A percentile compares a stretch with the other conserved stretches of the same genome.
These are phyloP conservation scores for Syrphus vitripennis DNA, from an alignment of 2,888 invertebrate species.

Conservation along the genomic window DNA sequence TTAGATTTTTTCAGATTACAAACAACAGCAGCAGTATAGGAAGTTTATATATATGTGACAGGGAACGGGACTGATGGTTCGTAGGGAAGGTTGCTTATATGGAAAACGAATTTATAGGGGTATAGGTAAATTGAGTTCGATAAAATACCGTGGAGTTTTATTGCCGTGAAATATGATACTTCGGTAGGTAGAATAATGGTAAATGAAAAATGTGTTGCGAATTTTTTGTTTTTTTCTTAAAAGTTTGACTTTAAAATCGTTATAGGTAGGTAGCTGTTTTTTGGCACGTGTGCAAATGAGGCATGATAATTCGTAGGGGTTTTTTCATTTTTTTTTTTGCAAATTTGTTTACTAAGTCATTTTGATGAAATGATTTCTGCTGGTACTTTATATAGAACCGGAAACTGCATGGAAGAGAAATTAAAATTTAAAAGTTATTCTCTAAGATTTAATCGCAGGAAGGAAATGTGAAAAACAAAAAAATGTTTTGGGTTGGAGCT, in stretches of 20 bases:
- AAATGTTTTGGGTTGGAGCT: too few species aligned
- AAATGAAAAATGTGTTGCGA: not conserved
- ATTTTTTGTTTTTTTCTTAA: not conserved
- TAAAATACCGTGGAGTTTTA: constrained; percentile 59
- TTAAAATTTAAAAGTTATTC: too few species aligned
- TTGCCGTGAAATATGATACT: constrained; percentile 62
- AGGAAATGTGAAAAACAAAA: too few species aligned
- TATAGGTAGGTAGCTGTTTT: not conserved
- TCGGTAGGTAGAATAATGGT: not conserved
- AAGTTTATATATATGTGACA: not conserved
- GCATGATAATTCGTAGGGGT: not conserved
- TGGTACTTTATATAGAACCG: too few species aligned
- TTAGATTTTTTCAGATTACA: constrained; percentile 74
- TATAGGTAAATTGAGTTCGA: constrained; percentile 55
- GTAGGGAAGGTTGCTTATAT: not conserved
- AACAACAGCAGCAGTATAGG: not conserved
- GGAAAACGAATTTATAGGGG: not conserved
- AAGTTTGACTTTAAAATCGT: not conserved
- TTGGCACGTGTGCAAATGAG: not conserved
- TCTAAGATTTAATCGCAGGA: too few species aligned
- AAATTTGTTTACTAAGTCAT: too few species aligned
- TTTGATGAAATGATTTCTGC: too few species aligned
- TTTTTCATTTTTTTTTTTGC: too few species aligned
- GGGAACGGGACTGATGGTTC: not conserved
- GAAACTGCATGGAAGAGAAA: too few species aligned